Evolutionary conservation across 2,113 vertebrate species (phyloP).

Genomic region (Leiothrix lutea): DNA sequence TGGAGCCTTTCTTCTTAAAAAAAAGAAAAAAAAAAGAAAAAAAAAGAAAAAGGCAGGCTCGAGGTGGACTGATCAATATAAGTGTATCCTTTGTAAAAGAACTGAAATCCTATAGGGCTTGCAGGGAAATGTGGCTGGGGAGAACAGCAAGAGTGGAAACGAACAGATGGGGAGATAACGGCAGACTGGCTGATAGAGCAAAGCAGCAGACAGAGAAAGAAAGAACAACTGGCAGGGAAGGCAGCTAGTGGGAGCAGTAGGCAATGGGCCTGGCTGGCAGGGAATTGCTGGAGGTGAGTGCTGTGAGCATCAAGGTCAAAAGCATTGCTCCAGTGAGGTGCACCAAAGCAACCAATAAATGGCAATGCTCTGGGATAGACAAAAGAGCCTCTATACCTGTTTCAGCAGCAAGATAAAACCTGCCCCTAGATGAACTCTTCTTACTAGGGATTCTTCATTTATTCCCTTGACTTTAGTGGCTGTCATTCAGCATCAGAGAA

Average conservation of each 20-base stretch:
- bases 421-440: neutral
- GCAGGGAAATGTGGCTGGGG: neutral
- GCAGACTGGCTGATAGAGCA: neutral
- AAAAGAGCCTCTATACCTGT: neutral
- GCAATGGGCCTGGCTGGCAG: neutral
- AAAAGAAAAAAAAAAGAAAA: neutral
- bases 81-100: neutral
- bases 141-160: neutral
- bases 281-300: neutral
- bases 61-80: neutral
- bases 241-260: neutral
- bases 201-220: neutral
- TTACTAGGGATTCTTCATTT: neutral
- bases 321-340: neutral
- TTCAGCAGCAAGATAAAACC: neutral
- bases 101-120: neutral
- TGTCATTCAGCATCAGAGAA: neutral
- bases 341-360: neutral
- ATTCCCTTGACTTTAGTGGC: neutral
- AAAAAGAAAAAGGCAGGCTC: neutral
- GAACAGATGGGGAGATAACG: slow-evolving; percentile 27
- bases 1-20: neutral
- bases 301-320: neutral
- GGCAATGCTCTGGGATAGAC: neutral
- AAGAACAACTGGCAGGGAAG: slow-evolving; percentile 28